Evolutionary conservation across 2,797 vertebrate species (phyloP).

Genomic region (Helarctos malayanus): DNA sequence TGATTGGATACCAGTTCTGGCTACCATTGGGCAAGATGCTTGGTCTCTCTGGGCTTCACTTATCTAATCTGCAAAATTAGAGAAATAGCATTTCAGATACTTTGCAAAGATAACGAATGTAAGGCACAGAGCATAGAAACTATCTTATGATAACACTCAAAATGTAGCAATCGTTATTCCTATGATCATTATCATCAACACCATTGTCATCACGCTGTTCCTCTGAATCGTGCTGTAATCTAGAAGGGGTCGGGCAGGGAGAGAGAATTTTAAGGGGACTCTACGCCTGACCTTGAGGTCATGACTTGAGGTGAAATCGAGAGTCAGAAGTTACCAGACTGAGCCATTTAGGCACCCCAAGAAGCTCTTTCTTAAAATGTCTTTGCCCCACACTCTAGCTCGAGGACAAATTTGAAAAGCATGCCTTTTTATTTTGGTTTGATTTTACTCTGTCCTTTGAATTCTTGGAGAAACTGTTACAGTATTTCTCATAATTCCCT

Average conservation of each 20-base stretch:
- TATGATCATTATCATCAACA: background rate
- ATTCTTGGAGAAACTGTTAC: background rate
- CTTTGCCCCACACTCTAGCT: background rate
- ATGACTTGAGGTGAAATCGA: no score
- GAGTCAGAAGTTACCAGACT: no score
- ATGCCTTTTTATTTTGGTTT: background rate
- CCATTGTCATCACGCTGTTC: background rate
- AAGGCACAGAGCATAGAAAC: background rate
- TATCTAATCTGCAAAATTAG: background rate
- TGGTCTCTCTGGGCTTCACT: background rate
- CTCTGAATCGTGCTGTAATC: background rate
- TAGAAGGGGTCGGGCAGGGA: no score
- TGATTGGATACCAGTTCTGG: background rate
- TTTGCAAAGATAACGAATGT: background rate
- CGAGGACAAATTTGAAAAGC: background rate
- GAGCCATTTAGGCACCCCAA: no score
- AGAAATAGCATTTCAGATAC: background rate
- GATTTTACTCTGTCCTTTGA: background rate
- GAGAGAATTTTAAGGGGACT: no score
- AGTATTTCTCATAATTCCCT: background rate
- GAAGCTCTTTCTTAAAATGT: background rate
- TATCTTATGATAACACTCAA: background rate
- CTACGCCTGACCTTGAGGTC: no score
- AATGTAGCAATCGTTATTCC: background rate
- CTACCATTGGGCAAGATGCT: background rate